Evolutionary conservation across 64 coral and sea anemone genomes (phyloP).

Genomic region (Actinia tenebrosa): DNA sequence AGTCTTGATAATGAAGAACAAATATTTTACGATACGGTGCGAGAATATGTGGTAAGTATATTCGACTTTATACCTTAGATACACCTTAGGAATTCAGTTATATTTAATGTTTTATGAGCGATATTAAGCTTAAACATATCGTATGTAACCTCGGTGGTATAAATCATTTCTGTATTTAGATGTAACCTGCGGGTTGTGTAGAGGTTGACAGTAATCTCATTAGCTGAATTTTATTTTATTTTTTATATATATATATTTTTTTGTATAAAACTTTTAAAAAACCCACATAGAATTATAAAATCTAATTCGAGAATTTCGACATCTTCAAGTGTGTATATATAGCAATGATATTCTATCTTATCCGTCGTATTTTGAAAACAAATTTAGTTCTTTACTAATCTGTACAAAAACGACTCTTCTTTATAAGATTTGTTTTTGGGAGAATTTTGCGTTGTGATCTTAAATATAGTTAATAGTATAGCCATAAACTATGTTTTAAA

Average conservation of each 20-base stretch:
- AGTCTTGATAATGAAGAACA: conserved; percentile 59
- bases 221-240: conserved; percentile 1
- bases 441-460: background rate
- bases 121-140: background rate
- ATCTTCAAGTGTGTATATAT: too few species aligned
- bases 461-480: too few species aligned
- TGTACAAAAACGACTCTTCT: background rate
- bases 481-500: background rate
- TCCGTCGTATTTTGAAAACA: too few species aligned
- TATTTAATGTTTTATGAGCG: background rate
- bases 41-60: conserved; percentile 87
- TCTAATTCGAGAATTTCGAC: background rate
- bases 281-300: background rate
- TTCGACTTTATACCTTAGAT: conserved; percentile 16
- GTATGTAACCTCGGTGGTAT: background rate
- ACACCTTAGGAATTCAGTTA: background rate
- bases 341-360: too few species aligned
- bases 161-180: background rate
- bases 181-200: background rate
- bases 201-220: background rate
- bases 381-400: too few species aligned
- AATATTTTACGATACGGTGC: conserved; percentile 87
- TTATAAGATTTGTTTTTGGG: background rate
- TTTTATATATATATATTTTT: background rate
- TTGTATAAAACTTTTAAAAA: background rate